Evolutionary conservation across 2,797 vertebrate species (phyloP).

Genomic region (Cryptoprocta ferox): DNA sequence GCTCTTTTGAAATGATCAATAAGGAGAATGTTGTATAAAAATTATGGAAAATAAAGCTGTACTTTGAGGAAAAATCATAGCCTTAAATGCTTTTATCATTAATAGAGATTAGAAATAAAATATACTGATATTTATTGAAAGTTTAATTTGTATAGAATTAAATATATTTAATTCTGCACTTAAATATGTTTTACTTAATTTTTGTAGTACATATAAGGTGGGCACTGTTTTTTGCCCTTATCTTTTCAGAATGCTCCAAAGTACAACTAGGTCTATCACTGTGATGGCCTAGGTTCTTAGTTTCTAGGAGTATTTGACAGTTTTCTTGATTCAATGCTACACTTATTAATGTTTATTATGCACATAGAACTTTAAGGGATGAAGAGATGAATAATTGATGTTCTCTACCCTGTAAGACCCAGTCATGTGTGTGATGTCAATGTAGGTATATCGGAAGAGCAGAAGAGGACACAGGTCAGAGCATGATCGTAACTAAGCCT

Average conservation of each 20-base stretch:
- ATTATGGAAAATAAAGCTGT: neutral
- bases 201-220: neutral
- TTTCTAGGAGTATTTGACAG: constrained; percentile 6
- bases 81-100: neutral
- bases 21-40: constrained; percentile 16
- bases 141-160: neutral
- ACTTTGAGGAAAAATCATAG: neutral
- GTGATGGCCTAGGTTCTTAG: neutral
- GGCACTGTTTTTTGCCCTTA: neutral
- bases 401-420: neutral
- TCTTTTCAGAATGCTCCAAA: neutral
- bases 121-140: neutral
- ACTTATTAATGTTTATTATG: neutral
- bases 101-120: constrained; percentile 23
- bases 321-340: neutral
- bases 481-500: neutral
- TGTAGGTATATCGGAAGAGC: neutral
- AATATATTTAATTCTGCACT: neutral
- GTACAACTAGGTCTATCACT: neutral
- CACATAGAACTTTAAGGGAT: neutral
- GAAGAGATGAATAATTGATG: neutral
- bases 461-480: neutral
- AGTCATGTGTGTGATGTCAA: neutral
- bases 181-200: constrained; percentile 5
- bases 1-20: constrained; percentile 4